Evolutionary conservation across 2,113 vertebrate species (phyloP).

Genomic region (Grantiella picta): DNA sequence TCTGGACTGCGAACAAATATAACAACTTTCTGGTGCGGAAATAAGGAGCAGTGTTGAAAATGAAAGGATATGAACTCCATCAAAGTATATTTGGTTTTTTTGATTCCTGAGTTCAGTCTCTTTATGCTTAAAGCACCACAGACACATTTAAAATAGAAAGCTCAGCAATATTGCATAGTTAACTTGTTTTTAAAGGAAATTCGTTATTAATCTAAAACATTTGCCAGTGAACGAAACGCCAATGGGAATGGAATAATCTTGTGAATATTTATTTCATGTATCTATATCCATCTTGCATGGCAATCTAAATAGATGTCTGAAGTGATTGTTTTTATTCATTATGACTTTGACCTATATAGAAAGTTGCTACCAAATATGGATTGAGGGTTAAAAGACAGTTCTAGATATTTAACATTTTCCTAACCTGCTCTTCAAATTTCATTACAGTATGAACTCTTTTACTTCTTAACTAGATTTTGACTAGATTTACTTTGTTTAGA

Average conservation of each 20-base stretch:
- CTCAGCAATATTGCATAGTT: background rate
- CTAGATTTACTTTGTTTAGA: background rate
- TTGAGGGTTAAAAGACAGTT: background rate
- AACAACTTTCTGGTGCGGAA: slow-evolving; percentile 32
- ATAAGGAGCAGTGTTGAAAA: slow-evolving; percentile 1
- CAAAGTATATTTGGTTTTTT: background rate
- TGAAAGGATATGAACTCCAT: background rate
- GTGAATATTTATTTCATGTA: background rate
- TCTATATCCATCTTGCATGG: background rate
- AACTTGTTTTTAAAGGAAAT: background rate
- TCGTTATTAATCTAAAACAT: background rate
- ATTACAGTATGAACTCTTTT: background rate
- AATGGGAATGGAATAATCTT: background rate
- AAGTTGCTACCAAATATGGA: background rate
- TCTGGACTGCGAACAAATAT: slow-evolving; percentile 45
- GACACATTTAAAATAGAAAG: background rate
- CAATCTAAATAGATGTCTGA: background rate
- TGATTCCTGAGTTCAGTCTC: background rate
- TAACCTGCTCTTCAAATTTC: background rate
- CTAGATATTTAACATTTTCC: background rate
- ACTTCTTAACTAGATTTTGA: background rate
- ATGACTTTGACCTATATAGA: background rate
- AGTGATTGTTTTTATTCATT: background rate
- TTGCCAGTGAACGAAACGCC: background rate
- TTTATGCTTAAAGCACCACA: background rate